These are phyloP conservation scores for Noctua janthe DNA, from an alignment of 2,888 invertebrate species.

Conservation along the genomic window DNA sequence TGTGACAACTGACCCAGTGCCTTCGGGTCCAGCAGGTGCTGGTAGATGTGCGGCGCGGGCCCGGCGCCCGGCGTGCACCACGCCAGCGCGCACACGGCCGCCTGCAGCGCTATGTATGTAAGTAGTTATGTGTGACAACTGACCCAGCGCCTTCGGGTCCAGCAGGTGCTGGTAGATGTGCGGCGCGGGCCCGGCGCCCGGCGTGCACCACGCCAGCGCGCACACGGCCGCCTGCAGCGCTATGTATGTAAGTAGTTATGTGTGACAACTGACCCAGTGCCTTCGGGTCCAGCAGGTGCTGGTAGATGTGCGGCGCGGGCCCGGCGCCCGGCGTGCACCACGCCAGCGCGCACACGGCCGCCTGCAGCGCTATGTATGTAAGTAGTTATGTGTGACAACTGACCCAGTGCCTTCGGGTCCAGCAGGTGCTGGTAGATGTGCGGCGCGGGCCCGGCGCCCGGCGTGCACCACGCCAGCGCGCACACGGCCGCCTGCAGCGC, in stretches of 20 bases:
- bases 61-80: constrained; percentile 83
- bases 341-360: constrained; percentile 86
- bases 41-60: constrained; percentile 80
- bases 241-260: too few relatives aligned
- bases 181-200: constrained; percentile 80
- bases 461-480: constrained; percentile 87
- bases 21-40: constrained; percentile 79
- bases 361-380: constrained; percentile 85
- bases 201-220: constrained; percentile 87
- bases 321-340: constrained; percentile 83
- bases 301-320: constrained; percentile 80
- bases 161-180: constrained; percentile 80
- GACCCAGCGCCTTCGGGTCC: constrained; percentile 80
- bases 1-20: constrained; percentile 76
- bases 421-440: constrained; percentile 80
- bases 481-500: constrained; percentile 86
- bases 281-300: constrained; percentile 79
- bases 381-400: constrained; percentile 41
- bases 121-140: constrained; percentile 41
- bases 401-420: constrained; percentile 80
- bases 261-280: constrained; percentile 76
- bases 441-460: constrained; percentile 80
- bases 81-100: constrained; percentile 86
- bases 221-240: constrained; percentile 86
- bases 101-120: constrained; percentile 85